Percentiles rank a stretch among this genome's conserved stretches.
These are phyloP conservation scores for Prosapia bicincta DNA, from an alignment of 2,888 invertebrate species.

Conservation along the genomic window DNA sequence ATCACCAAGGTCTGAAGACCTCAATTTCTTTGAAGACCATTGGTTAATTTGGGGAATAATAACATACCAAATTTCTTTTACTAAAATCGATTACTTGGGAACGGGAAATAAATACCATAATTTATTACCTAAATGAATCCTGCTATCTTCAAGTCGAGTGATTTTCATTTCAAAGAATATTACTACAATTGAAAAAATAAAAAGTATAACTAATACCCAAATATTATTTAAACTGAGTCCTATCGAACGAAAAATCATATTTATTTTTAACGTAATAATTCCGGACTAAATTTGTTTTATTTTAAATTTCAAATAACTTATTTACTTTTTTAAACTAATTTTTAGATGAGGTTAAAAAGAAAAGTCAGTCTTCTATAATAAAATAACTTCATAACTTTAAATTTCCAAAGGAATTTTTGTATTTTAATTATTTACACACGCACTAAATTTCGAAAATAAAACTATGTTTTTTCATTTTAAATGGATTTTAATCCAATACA, in stretches of 20 bases:
- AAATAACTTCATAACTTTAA: not conserved
- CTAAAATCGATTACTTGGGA: no score
- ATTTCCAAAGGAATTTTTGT: no score
- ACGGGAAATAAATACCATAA: no score
- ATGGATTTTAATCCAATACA: no score
- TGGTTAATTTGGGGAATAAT: no score
- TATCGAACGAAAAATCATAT: not conserved
- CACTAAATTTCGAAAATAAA: no score
- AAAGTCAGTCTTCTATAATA: no score
- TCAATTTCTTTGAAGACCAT: no score
- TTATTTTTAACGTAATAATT: not conserved
- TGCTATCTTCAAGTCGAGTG: constrained; percentile 45
- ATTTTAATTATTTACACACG: no score
- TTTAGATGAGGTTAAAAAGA: not conserved
- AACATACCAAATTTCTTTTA: no score
- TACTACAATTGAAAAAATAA: constrained; percentile 44
- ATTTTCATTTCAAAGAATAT: constrained; percentile 47
- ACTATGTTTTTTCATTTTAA: no score
- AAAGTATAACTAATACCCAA: constrained; percentile 41
- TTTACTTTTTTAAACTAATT: not conserved
- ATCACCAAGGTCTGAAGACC: no score
- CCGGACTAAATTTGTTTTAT: not conserved
- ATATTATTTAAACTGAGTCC: constrained; percentile 6
- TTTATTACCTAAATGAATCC: constrained; percentile 45
- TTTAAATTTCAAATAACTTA: not conserved